A percentile compares a stretch with the other conserved stretches of the same genome.
These are phyloP conservation scores for Benitochromis conjunctus DNA, from an alignment of 2,113 vertebrate species.

Conservation along the genomic window DNA sequence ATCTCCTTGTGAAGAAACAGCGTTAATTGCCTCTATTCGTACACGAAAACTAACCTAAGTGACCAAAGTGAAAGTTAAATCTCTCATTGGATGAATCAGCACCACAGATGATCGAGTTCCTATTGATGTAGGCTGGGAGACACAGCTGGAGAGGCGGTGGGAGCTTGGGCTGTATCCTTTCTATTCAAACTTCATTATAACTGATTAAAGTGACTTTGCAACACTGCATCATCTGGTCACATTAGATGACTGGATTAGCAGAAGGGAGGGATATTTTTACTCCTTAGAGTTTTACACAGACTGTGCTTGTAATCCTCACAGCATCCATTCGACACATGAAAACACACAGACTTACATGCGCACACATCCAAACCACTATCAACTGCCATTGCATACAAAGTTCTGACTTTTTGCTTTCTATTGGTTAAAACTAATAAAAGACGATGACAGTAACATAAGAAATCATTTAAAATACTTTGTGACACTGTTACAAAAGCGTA, in stretches of 20 bases:
- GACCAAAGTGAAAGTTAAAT: slow-evolving; percentile 43
- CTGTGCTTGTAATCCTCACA: slow-evolving; percentile 39
- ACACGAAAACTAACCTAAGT: slow-evolving; percentile 8
- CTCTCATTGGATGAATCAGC: slow-evolving; percentile 38
- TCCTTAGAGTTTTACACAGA: slow-evolving; percentile 5
- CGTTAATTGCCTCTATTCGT: slow-evolving; percentile 41
- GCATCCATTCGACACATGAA: background rate
- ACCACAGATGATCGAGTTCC: background rate
- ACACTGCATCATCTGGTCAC: slow-evolving; percentile 60
- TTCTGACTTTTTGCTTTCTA: slow-evolving; percentile 40
- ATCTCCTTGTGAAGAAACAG: slow-evolving; percentile 19
- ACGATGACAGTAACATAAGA: background rate
- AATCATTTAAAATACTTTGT: background rate
- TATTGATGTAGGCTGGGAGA: slow-evolving; percentile 30
- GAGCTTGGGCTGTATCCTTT: slow-evolving; percentile 22
- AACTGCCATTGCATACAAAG: background rate
- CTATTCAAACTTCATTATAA: slow-evolving; percentile 63
- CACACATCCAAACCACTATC: background rate
- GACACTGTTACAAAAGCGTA: background rate
- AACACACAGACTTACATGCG: background rate
- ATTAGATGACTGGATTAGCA: slow-evolving; percentile 55
- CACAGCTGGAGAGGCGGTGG: slow-evolving; percentile 54
- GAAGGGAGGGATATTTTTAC: slow-evolving; percentile 12
- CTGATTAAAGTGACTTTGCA: slow-evolving; percentile 75
- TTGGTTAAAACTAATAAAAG: slow-evolving; percentile 33